Percentiles rank a stretch among this genome's conserved stretches.
Evolutionary conservation across 2,113 vertebrate species (phyloP).

Genomic region (Atlantisia rogersi): DNA sequence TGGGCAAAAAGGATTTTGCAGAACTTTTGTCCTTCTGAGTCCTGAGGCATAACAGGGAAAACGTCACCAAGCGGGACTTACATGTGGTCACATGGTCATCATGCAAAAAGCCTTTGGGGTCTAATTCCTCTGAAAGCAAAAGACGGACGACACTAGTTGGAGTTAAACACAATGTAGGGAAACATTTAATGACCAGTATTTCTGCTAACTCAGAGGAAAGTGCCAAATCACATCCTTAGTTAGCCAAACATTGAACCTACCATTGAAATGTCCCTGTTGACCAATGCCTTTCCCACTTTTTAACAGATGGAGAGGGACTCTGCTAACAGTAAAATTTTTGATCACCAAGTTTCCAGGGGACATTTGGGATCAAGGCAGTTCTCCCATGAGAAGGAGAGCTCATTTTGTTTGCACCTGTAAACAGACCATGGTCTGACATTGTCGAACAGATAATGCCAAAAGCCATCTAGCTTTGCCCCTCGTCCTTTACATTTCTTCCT

Average conservation of each 20-base stretch:
- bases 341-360: neutral
- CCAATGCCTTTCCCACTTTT: neutral
- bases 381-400: neutral
- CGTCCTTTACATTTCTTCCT: slow-evolving; percentile 56
- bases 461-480: slow-evolving; percentile 33
- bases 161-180: neutral
- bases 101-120: neutral
- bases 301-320: slow-evolving; percentile 20
- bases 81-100: neutral
- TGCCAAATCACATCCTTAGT: neutral
- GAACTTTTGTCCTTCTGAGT: neutral
- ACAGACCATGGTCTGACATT: slow-evolving; percentile 6
- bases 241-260: neutral
- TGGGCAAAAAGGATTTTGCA: neutral
- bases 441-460: slow-evolving; percentile 26
- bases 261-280: neutral
- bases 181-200: neutral
- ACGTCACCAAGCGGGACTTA: neutral
- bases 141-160: neutral
- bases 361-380: neutral
- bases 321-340: neutral
- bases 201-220: neutral
- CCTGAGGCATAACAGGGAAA: neutral
- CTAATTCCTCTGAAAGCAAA: neutral
- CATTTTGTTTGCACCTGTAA: slow-evolving; percentile 37